Evolutionary conservation across 2,113 vertebrate genomes (phyloP).

Genomic region (Oreochromis aureus): DNA sequence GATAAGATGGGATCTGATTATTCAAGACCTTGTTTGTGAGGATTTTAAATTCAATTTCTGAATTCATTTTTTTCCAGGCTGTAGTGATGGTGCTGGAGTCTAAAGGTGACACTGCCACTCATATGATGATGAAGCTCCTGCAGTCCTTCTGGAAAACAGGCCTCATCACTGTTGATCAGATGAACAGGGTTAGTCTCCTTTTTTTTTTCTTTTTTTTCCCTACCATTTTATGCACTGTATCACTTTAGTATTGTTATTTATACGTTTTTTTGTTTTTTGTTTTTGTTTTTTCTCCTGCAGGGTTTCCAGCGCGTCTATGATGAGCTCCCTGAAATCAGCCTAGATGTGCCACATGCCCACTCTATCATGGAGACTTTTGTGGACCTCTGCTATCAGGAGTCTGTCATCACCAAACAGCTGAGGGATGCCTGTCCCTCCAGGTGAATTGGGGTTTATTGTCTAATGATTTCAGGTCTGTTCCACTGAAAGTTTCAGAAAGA

Average conservation of each 20-base stretch:
- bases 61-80: conserved; percentile 51
- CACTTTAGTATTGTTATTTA: neutral
- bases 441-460: conserved; percentile 41
- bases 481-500: neutral
- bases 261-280: neutral
- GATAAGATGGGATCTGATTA: neutral
- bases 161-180: conserved; percentile 86
- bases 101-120: conserved; percentile 70
- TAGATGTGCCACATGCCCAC: conserved; percentile 81
- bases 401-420: conserved; percentile 81
- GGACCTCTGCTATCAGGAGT: conserved; percentile 78
- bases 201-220: neutral
- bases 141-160: conserved; percentile 81
- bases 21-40: neutral
- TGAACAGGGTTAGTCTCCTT: conserved; percentile 76
- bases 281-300: conserved; percentile 41
- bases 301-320: conserved; percentile 82
- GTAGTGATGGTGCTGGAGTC: conserved; percentile 84
- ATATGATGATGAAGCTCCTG: conserved; percentile 80
- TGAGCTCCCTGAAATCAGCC: conserved; percentile 79
- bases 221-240: neutral
- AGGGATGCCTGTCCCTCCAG: conserved; percentile 79
- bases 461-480: neutral
- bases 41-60: neutral
- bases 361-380: conserved; percentile 80